A percentile compares a stretch with the other conserved stretches of the same genome.
These are phyloP conservation scores for Sebastes baramenuke DNA, from an alignment of 2,797 vertebrate species.

Conservation along the genomic window DNA sequence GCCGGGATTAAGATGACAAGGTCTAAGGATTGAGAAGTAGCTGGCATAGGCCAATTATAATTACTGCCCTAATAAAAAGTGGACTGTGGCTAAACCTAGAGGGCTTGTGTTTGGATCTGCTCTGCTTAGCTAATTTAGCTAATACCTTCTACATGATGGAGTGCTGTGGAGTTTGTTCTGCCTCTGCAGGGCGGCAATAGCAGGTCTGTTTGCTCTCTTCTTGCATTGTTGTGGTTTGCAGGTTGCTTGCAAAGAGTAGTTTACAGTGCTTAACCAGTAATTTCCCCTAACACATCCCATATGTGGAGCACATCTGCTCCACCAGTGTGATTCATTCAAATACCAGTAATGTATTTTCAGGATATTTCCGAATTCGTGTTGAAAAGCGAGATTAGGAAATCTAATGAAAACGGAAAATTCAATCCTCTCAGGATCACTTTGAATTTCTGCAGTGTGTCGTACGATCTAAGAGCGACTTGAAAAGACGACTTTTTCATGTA, in stretches of 20 bases:
- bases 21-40: constrained; percentile 74
- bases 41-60: constrained; percentile 81
- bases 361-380: constrained; percentile 11
- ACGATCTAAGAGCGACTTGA: not conserved
- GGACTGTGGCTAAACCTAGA: constrained; percentile 59
- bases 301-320: constrained; percentile 50
- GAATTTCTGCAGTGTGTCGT: not conserved
- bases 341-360: constrained; percentile 9
- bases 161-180: not conserved
- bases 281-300: constrained; percentile 51
- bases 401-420: constrained; percentile 27
- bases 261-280: constrained; percentile 16
- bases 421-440: constrained; percentile 15
- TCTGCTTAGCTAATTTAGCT: constrained; percentile 36
- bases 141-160: constrained; percentile 17
- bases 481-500: constrained; percentile 3
- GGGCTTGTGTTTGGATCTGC: constrained; percentile 48
- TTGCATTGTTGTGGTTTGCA: constrained; percentile 35
- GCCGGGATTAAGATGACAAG: constrained; percentile 81
- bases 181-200: not conserved
- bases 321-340: constrained; percentile 21
- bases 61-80: constrained; percentile 69
- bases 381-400: constrained; percentile 29
- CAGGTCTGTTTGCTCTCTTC: constrained; percentile 5
- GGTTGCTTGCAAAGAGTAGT: constrained; percentile 33